Conservation (phyloP, 2,888 invertebrate genomes). For the Bursaphelenchus okinawaensis region DNA sequence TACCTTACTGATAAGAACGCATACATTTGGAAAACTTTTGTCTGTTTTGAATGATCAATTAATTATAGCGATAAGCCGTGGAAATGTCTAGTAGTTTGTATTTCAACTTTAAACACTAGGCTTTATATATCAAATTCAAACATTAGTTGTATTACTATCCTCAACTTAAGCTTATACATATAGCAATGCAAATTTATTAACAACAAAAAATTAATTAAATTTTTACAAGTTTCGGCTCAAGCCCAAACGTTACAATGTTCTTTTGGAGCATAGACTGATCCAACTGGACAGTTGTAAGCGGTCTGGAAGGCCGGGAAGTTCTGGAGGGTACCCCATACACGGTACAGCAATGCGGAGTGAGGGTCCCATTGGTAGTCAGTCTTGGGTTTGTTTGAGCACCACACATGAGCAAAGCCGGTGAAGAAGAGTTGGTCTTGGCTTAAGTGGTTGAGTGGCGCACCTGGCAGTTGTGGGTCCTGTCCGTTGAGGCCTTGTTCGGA, state of each 20-base stretch:
- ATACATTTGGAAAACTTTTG: no score
- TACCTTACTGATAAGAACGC: no score
- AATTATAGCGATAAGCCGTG: no score
- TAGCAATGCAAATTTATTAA: not conserved
- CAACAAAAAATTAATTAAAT: no score
- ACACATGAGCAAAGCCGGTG: slow-evolving; percentile 38
- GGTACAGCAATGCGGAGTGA: slow-evolving; percentile 43
- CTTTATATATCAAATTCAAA: no score
- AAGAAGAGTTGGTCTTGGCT: slow-evolving; percentile 50
- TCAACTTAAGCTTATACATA: no score
- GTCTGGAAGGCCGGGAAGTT: slow-evolving; percentile 51
- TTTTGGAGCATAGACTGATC: slow-evolving; percentile 32
- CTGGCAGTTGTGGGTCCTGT: slow-evolving; percentile 44
- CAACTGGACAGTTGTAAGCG: slow-evolving; percentile 45
- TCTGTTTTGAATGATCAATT: no score
- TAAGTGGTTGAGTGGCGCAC: slow-evolving; percentile 32
- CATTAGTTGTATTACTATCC: no score
- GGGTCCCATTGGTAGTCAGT: slow-evolving; percentile 37
- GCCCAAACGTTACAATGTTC: slow-evolving; percentile 45
- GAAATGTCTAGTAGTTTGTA: no score
- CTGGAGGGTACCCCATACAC: slow-evolving; percentile 43
- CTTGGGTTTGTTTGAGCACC: slow-evolving; percentile 38
- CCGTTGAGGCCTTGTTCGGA: slow-evolving; percentile 32
- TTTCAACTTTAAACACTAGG: no score
- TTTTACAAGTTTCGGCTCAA: no score